Percentiles rank a stretch among this genome's conserved stretches.
phyloP scores from a whole-genome alignment of 1,140 invertebrate genomes.

The Achatina immaculata region DNA sequence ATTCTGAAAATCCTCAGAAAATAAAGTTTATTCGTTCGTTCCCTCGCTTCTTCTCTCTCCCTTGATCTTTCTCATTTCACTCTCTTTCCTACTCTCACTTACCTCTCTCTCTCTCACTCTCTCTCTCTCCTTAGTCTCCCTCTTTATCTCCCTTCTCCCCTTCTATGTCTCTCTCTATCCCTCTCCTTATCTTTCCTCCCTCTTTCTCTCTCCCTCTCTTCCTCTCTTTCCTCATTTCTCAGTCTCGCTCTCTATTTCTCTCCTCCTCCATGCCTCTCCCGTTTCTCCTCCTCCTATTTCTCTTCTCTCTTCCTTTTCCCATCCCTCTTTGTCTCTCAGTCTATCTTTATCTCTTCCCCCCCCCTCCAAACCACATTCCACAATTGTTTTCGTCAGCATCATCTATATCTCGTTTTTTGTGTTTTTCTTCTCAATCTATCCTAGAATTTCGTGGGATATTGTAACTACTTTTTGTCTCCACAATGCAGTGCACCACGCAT shows the following conservation, averaged over 20 bases:
- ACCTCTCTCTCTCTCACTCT: too few species aligned
- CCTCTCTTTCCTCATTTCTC: conserved; percentile 2
- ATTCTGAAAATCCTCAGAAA: too few species aligned
- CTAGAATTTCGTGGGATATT: conserved; percentile 6
- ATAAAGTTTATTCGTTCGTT: too few species aligned
- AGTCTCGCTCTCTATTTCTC: neutral
- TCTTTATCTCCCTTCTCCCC: conserved; percentile 16
- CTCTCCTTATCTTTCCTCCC: conserved; percentile 16
- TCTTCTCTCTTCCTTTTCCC: conserved; percentile 29
- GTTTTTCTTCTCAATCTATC: conserved; percentile 6
- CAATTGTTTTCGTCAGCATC: neutral
- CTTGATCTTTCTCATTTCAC: neutral
- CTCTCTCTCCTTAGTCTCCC: too few species aligned
- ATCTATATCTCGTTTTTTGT: conserved; percentile 11
- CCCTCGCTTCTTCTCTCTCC: neutral
- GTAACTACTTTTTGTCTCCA: neutral
- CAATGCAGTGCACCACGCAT: neutral
- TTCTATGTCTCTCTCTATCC: conserved; percentile 36
- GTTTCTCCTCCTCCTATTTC: too few species aligned
- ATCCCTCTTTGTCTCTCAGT: conserved; percentile 22
- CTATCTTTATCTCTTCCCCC: too few species aligned
- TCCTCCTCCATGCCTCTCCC: too few species aligned
- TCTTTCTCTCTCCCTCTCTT: neutral
- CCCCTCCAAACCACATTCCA: too few species aligned
- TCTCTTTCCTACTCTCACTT: neutral